Evolutionary conservation across 2,113 vertebrate genomes (phyloP), one percentile per base, ranked within the genome.

Genomic region (Anoplopoma fimbria): DNA sequence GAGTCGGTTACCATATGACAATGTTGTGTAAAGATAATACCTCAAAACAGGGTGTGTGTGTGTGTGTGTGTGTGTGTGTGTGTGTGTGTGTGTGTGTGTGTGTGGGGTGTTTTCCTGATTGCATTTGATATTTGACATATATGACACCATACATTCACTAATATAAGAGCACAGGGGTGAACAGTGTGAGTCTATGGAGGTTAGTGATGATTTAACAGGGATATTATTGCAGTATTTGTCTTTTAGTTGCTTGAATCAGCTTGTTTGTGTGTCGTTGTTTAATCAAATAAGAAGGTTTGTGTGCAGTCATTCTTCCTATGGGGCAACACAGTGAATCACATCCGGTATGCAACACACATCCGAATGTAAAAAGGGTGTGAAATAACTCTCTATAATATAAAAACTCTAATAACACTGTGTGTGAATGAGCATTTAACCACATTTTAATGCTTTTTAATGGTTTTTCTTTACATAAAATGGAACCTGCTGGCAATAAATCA

Each of bases 1-100:
- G 34, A 34, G 51, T 2, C 12, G 1, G n/a, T 33, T 69, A 67
- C 45, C 49, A 84, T 63, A 53, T 71, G 75, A 83, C 53, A 40
- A 29, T n/a, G 36, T 38, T 38, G 13, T 51, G 29, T 25, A 75
- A 23, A 69, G 55, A 67, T 65, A 70, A 57, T 9, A 40, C 9
- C 38, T 65, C 6, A 60, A n/a, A 19, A 76, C 7, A 60, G 47
- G 6, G 15, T 36, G 36, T 36, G 36, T n/a, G 40, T 12, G 40
- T 42, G 36, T 36, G 36, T 36, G 36, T 9, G 36, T 4, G 42
- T 4, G 45, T 19, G 19, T 12, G 40, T 42, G 36, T 36, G 36
- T 36, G 36, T 9, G 36, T 4, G 42, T 4, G 40, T 12, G 40
- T 42, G 36, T 36, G 36, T 36, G 36, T 9, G 36, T 4, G 42